A percentile compares a stretch with the other conserved stretches of the same genome.
phyloP scores from a whole-genome alignment of 2,113 vertebrate species.

The pig (Sus scrofa) region DNA sequence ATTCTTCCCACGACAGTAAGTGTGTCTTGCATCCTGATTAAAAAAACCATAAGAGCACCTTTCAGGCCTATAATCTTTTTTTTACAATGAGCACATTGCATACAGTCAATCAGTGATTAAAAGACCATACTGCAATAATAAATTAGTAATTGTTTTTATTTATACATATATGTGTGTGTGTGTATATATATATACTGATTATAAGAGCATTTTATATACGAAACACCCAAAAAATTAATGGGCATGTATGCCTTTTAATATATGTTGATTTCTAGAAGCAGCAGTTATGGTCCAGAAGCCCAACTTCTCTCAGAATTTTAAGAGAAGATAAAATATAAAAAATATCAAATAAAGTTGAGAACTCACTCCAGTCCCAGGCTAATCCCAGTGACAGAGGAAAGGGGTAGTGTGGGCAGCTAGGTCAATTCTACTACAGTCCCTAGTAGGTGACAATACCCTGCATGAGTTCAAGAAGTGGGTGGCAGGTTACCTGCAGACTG shows the following conservation, averaged over 20 bases:
- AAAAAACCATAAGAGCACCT: conserved; percentile 15
- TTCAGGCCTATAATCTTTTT: conserved; percentile 26
- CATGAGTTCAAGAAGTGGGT: not conserved
- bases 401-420: rapidly evolving
- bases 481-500: not conserved
- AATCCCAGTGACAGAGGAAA: not conserved
- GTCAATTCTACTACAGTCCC: not conserved
- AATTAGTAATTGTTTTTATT: not conserved
- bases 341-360: not conserved
- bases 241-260: not conserved
- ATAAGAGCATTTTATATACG: conserved; percentile 1
- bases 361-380: not conserved
- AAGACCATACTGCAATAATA: not conserved
- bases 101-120: not conserved
- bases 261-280: conserved; percentile 41
- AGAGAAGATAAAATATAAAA: conserved; percentile 52
- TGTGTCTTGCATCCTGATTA: conserved; percentile 72
- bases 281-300: not conserved
- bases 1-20: conserved; percentile 76
- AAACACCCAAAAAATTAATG: conserved; percentile 27
- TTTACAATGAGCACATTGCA: conserved; percentile 8
- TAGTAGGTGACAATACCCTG: not conserved
- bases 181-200: not conserved
- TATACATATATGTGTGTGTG: too few species aligned
- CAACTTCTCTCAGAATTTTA: conserved; percentile 32